These are phyloP conservation scores for Chydorus sphaericus DNA, from an alignment of 2,888 invertebrate species.

Conservation along the genomic window DNA sequence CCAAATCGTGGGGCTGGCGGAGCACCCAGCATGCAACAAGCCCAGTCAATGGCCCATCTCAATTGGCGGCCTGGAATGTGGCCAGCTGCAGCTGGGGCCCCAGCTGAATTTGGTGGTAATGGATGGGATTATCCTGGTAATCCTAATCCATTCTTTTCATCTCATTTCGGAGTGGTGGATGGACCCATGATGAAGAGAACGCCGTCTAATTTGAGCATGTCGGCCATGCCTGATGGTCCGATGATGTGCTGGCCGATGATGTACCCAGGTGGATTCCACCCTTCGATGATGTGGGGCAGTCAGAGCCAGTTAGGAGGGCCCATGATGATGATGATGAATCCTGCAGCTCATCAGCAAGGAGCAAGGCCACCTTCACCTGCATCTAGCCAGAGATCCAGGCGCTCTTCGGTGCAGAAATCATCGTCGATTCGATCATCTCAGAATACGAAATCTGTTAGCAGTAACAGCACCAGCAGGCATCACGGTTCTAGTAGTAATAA, in stretches of 20 bases:
- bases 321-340: not conserved
- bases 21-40: constrained; percentile 32
- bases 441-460: no score
- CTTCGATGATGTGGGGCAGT: constrained; percentile 12
- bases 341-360: not conserved
- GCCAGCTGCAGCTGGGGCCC: not conserved
- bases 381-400: constrained; percentile 13
- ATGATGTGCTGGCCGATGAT: constrained; percentile 18
- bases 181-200: constrained; percentile 27
- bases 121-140: constrained; percentile 25
- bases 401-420: constrained; percentile 13
- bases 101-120: not conserved
- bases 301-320: constrained; percentile 6
- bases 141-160: constrained; percentile 16
- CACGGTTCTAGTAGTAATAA: not conserved
- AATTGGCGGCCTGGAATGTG: constrained; percentile 39
- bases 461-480: not conserved
- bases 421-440: constrained; percentile 1
- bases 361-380: constrained; percentile 13
- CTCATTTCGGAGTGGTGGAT: constrained; percentile 19
- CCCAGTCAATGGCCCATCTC: constrained; percentile 54
- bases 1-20: not conserved
- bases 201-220: constrained; percentile 34
- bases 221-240: constrained; percentile 36
- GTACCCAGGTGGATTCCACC: constrained; percentile 9